These are phyloP conservation scores for Drosophila paranaensis DNA, from an alignment of 2,888 invertebrate species.

Conservation along the genomic window DNA sequence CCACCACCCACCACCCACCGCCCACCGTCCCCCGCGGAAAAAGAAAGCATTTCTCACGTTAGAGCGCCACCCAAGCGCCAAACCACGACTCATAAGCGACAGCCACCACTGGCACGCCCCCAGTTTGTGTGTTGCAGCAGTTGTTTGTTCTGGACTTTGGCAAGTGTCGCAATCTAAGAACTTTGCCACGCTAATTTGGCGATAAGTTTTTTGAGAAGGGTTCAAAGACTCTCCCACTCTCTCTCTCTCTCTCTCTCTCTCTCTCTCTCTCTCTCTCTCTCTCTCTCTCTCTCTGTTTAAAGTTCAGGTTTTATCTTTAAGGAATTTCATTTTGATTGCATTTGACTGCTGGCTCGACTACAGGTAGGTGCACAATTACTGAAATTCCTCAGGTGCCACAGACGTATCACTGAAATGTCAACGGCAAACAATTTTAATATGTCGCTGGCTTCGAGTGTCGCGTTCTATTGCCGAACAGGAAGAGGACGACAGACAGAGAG, in stretches of 20 bases:
- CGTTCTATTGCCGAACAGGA: constrained; percentile 19
- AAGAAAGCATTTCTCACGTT: constrained; percentile 42
- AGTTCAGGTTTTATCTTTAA: neutral
- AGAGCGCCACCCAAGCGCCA: neutral
- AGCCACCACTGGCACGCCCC: neutral
- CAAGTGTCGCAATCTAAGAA: constrained; percentile 58
- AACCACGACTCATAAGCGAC: constrained; percentile 4
- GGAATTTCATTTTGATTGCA: constrained; percentile 46
- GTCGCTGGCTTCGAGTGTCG: constrained; percentile 44
- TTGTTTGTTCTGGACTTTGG: constrained; percentile 40
- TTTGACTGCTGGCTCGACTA: constrained; percentile 19
- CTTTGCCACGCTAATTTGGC: constrained; percentile 69
- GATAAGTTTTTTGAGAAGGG: constrained; percentile 61
- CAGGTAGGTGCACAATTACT: constrained; percentile 41
- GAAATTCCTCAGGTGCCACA: constrained; percentile 42
- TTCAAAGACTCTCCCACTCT: neutral
- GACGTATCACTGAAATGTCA: constrained; percentile 54
- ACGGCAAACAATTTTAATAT: constrained; percentile 63
- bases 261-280: neutral
- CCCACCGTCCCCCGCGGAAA: neutral
- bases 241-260: neutral
- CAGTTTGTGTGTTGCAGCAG: constrained; percentile 15
- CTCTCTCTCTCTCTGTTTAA: constrained; percentile 15
- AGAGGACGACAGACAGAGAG: constrained; percentile 1
- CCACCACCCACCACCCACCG: neutral